Percentiles rank a stretch among this genome's conserved stretches.
Evolutionary conservation across 2,888 invertebrate genomes (phyloP).

Genomic region (Diarsia brunnea): DNA sequence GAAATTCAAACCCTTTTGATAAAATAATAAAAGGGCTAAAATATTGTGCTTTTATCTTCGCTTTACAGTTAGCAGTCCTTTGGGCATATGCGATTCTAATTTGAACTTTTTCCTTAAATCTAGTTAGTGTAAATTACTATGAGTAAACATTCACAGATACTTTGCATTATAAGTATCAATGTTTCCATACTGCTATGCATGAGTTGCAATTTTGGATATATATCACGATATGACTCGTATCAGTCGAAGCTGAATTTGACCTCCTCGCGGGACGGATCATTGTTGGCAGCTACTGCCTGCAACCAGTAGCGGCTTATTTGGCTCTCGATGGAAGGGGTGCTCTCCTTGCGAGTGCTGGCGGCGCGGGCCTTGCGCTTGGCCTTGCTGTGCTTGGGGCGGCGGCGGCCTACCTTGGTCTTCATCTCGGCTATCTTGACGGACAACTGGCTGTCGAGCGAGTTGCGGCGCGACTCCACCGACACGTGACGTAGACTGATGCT

Average conservation of each 20-base stretch:
- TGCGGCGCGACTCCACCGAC: conserved; percentile 96
- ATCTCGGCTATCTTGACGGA: conserved; percentile 96
- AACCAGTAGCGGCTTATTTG: conserved; percentile 93
- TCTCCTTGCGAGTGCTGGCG: conserved; percentile 90
- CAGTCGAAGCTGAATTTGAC: conserved; percentile 88
- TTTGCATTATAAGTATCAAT: conserved; percentile 38
- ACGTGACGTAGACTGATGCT: conserved; percentile 95
- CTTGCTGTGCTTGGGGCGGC: conserved; percentile 86
- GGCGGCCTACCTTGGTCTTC: conserved; percentile 93
- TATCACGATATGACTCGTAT: conserved; percentile 66
- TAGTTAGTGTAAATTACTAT: conserved; percentile 60
- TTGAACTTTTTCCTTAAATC: conserved; percentile 77
- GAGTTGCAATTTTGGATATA: conserved; percentile 60
- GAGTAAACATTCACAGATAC: conserved; percentile 54
- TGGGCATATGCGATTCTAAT: conserved; percentile 72
- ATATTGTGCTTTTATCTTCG: conserved; percentile 52
- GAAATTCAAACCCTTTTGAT: conserved; percentile 51
- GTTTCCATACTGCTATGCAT: conserved; percentile 51
- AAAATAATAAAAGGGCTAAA: conserved; percentile 62
- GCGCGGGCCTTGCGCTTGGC: conserved; percentile 85
- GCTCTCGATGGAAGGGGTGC: conserved; percentile 95
- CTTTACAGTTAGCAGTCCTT: conserved; percentile 58
- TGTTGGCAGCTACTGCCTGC: conserved; percentile 91
- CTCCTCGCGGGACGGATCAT: conserved; percentile 90
- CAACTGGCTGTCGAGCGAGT: conserved; percentile 96